Evolutionary conservation across 2,888 invertebrate species (phyloP), one percentile per base, ranked within the genome.

Genomic region (Torymus aiolomorphi): DNA sequence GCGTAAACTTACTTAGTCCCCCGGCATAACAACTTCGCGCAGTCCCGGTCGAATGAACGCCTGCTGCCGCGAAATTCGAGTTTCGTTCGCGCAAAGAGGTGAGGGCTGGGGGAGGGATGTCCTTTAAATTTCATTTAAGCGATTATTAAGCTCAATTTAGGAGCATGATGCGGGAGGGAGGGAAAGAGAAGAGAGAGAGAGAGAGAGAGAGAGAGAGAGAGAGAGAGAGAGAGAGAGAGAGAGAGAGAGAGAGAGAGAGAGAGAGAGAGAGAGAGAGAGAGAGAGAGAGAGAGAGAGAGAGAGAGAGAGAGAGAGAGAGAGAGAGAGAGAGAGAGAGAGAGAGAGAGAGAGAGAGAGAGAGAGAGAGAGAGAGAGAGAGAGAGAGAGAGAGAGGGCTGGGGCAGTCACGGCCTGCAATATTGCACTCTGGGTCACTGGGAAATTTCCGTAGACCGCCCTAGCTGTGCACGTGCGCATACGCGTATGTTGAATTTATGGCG

Each of bases 101-200:
- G 42, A 8, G 42, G 42, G 42, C 69, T 8, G 1, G 42, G 3
- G 2, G 3, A 31, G 31, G 31, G 24, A 70, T 74, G 75, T 80
- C 83, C 83, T 84, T 86, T 84, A 85, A 86, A 87, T 86, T 86
- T 81, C 85, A 85, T 84, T 87, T 86, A 84, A 84, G 83, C 83
- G 83, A 80, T 85, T 86, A 85, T 87, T 85, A 86, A 86, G 82
- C 79, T 81, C 73, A 83, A 87, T 85, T 87, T 86, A 86, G 83
- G 82, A 78, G 78, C 69, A 42, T 42, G 42, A 42, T 42, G 80
- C 72, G 79, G 75, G 69, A 51, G 66, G 56, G 49, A 57, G 66
- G 73, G 79, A 82, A 75, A 67, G 66, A 24, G 78, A 72, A 76
- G 62, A 80, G 70, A 24, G 14, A 63, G 65, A 59, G 24, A n/a